Conservation (phyloP, 2,113 vertebrate species). For the Choloepus hoffmanni region DNA sequence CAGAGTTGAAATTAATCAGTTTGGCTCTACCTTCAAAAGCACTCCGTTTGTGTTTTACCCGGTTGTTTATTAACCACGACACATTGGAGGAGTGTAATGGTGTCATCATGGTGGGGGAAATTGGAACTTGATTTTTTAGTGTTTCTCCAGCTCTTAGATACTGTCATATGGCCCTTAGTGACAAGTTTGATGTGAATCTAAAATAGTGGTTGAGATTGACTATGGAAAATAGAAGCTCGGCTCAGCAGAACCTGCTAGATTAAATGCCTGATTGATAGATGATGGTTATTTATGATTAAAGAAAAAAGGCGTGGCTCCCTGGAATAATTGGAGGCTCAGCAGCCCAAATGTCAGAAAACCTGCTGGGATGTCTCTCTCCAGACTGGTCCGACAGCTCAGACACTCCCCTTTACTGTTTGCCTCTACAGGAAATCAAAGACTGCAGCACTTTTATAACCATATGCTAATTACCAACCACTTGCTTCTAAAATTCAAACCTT, state of each 20-base stretch:
- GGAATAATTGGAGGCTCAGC: constrained; percentile 65
- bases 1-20: not conserved
- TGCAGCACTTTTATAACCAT: not conserved
- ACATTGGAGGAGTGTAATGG: not conserved
- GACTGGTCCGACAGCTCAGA: constrained; percentile 2
- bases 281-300: constrained; percentile 57
- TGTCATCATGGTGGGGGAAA: not conserved
- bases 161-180: not conserved
- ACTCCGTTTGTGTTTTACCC: not conserved
- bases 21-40: not conserved
- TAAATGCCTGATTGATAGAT: constrained; percentile 59
- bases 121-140: not conserved
- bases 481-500: constrained; percentile 45
- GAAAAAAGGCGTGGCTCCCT: constrained; percentile 57
- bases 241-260: constrained; percentile 48
- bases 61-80: not conserved
- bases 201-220: constrained; percentile 19
- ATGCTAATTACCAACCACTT: constrained; percentile 34
- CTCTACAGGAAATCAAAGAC: constrained; percentile 58
- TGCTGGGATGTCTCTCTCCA: not conserved
- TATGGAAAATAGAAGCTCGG: constrained; percentile 39
- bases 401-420: constrained; percentile 46
- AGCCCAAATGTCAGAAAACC: constrained; percentile 10
- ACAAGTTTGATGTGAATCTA: constrained; percentile 52
- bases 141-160: not conserved